A percentile compares a stretch with the other conserved stretches of the same genome.
Conservation (phyloP, 2,888 invertebrate species). For the Epicampocera succincta region DNA sequence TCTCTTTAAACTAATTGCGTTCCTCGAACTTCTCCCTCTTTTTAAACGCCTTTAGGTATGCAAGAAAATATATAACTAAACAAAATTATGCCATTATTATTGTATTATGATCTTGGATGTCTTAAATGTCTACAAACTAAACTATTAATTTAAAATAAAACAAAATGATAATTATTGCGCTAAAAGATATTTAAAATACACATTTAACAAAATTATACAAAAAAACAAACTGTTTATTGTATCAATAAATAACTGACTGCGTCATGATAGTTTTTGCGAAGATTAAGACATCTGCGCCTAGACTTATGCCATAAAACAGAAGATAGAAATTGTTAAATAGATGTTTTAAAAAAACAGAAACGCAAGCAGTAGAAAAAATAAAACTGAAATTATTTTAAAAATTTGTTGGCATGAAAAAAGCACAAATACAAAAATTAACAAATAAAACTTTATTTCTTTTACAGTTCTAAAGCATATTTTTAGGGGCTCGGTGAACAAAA, state of each 20-base stretch:
- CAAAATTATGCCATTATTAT: slow-evolving; percentile 69
- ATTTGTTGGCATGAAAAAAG: slow-evolving; percentile 41
- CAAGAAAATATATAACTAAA: slow-evolving; percentile 32
- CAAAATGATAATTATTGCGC: slow-evolving; percentile 34
- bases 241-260: slow-evolving; percentile 63
- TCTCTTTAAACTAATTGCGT: too few species aligned
- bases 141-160: slow-evolving; percentile 60
- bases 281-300: slow-evolving; percentile 28
- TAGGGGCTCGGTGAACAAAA: too few species aligned
- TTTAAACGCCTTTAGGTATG: slow-evolving; percentile 63
- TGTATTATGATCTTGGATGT: slow-evolving; percentile 56
- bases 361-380: slow-evolving; percentile 19
- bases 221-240: slow-evolving; percentile 61
- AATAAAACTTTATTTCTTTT: not conserved
- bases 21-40: not conserved
- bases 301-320: slow-evolving; percentile 32
- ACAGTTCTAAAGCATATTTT: slow-evolving; percentile 27
- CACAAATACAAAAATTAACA: slow-evolving; percentile 3
- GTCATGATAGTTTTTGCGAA: not conserved
- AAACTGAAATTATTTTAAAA: slow-evolving; percentile 16
- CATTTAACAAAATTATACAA: slow-evolving; percentile 8
- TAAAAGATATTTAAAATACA: slow-evolving; percentile 22
- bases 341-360: slow-evolving; percentile 14
- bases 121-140: slow-evolving; percentile 59
- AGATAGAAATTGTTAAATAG: slow-evolving; percentile 58